Percentiles rank a stretch among this genome's conserved stretches.
Conservation (phyloP, 2,113 vertebrate species). For the Eubucco bourcierii region DNA sequence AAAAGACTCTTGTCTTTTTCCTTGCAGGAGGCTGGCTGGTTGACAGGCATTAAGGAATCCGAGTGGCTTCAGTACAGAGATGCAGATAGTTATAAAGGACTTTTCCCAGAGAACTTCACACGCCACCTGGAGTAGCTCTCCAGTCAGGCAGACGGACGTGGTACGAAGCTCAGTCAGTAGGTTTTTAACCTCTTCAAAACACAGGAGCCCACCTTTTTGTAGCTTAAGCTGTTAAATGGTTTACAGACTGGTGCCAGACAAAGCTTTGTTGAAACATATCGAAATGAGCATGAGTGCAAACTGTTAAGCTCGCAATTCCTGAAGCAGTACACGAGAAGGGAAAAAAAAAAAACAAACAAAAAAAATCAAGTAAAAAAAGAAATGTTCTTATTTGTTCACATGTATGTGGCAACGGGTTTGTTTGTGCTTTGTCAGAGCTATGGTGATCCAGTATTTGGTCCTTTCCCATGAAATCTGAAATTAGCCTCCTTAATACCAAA, state of each 20-base stretch:
- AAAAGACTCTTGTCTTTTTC: conserved; percentile 12
- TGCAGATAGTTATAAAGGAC: conserved; percentile 82
- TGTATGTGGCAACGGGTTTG: conserved; percentile 71
- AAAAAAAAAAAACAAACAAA: neutral
- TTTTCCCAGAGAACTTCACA: conserved; percentile 96
- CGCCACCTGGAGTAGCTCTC: conserved; percentile 80
- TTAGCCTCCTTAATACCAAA: conserved; percentile 76
- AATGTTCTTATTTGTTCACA: conserved; percentile 73
- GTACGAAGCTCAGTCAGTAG: conserved; percentile 40
- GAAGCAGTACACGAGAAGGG: conserved; percentile 42
- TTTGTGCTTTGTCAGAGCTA: conserved; percentile 82
- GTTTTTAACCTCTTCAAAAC: conserved; percentile 67
- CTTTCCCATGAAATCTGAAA: conserved; percentile 73
- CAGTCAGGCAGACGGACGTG: neutral
- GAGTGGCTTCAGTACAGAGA: conserved; percentile 87
- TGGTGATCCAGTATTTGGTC: conserved; percentile 79
- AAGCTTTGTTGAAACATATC: conserved; percentile 57
- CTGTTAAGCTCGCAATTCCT: conserved; percentile 67
- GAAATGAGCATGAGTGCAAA: conserved; percentile 74
- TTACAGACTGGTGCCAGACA: conserved; percentile 67
- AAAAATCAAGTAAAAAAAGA: conserved; percentile 34
- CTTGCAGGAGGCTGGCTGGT: conserved; percentile 95
- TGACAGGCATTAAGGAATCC: conserved; percentile 88
- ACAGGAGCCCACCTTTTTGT: conserved; percentile 65
- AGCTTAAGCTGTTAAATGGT: conserved; percentile 50